Percentiles rank a stretch among this genome's conserved stretches.
Evolutionary conservation across 2,113 vertebrate species (phyloP).

Genomic region (Saguinus midas): DNA sequence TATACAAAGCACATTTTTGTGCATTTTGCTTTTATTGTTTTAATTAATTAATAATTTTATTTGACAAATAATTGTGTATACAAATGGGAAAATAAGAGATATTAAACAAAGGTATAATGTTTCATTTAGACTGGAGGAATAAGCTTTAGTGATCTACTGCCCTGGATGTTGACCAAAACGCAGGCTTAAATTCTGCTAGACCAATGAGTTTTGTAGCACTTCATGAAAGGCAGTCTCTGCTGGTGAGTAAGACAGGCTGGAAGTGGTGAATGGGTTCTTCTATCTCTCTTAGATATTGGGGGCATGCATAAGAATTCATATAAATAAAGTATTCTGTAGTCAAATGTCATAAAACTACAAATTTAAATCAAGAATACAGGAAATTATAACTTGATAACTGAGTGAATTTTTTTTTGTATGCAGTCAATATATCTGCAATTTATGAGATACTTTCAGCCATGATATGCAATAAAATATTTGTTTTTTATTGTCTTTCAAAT

Average conservation of each 20-base stretch:
- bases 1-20: not conserved
- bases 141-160: not conserved
- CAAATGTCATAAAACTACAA: not conserved
- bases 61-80: not conserved
- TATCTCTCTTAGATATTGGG: not conserved
- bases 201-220: not conserved
- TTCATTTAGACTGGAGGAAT: not conserved
- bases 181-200: not conserved
- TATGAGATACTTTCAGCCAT: not conserved
- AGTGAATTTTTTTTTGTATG: not conserved
- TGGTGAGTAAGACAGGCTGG: fast-evolving
- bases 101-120: not conserved
- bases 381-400: not conserved
- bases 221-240: not conserved
- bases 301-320: not conserved
- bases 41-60: not conserved
- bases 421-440: not conserved
- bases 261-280: not conserved
- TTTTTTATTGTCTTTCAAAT: not conserved
- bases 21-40: not conserved
- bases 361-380: not conserved
- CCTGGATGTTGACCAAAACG: not conserved
- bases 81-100: not conserved
- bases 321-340: not conserved
- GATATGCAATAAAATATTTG: not conserved